phyloP scores from a whole-genome alignment of 1,140 invertebrate genomes.

The Drosophila carrolli region DNA sequence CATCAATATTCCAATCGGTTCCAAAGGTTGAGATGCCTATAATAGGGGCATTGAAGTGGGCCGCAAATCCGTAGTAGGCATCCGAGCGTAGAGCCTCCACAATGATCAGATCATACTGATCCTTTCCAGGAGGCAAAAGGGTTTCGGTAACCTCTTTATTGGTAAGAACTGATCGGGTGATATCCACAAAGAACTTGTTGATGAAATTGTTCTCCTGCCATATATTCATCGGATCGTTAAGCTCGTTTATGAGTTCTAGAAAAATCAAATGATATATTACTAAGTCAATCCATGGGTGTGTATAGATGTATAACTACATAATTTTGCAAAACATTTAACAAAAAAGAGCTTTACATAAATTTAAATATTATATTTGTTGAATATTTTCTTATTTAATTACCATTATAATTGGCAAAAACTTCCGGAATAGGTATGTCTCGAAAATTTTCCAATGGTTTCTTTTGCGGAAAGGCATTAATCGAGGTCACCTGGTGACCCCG shows the following conservation, averaged over 20 bases:
- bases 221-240: constrained; percentile 9
- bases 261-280: neutral
- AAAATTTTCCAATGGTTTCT: constrained; percentile 72
- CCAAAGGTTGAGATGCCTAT: constrained; percentile 80
- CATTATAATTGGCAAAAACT: constrained; percentile 54
- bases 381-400: constrained; percentile 17
- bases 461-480: constrained; percentile 87
- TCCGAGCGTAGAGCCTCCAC: constrained; percentile 62
- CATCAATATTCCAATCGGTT: constrained; percentile 65
- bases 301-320: no score
- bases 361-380: no score
- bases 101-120: constrained; percentile 67
- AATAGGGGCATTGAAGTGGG: constrained; percentile 76
- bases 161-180: constrained; percentile 33
- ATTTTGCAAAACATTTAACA: no score
- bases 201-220: constrained; percentile 62
- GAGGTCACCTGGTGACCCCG: constrained; percentile 89
- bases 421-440: constrained; percentile 56
- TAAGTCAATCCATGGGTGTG: no score
- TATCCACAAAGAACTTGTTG: constrained; percentile 50
- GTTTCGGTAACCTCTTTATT: constrained; percentile 58
- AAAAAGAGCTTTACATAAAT: no score
- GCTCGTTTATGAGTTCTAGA: constrained; percentile 39
- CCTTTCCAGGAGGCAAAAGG: constrained; percentile 39
- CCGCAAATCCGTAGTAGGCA: constrained; percentile 65